phyloP scores from a whole-genome alignment of 2,888 invertebrate genomes.

The Nemapogon koenigi region DNA sequence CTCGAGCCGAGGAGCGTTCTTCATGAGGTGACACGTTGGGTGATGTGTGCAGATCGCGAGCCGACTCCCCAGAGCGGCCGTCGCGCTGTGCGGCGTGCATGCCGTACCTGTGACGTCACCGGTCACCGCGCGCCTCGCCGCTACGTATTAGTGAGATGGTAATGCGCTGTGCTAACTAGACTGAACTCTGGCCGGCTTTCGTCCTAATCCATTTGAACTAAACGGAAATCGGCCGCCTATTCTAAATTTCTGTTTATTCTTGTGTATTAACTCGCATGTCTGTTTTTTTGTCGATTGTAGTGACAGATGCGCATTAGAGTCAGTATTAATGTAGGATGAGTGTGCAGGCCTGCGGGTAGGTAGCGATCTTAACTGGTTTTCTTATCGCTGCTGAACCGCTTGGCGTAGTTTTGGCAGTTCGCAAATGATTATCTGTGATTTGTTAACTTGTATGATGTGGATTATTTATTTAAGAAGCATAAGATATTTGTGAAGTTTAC shows the following conservation, averaged over 20 bases:
- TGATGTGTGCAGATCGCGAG: slow-evolving; percentile 57
- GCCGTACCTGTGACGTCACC: slow-evolving; percentile 52
- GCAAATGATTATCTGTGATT: slow-evolving; percentile 56
- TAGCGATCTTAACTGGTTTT: slow-evolving; percentile 20
- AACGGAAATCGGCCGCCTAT: slow-evolving; percentile 13
- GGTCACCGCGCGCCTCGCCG: slow-evolving; percentile 17
- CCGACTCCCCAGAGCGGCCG: slow-evolving; percentile 45
- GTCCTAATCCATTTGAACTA: background rate
- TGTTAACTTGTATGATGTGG: slow-evolving; percentile 34
- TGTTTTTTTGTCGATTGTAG: no score
- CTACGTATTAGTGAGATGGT: background rate
- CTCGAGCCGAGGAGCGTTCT: slow-evolving; percentile 51
- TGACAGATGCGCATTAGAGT: no score
- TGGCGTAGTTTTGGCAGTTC: slow-evolving; percentile 27
- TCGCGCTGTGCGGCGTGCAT: slow-evolving; percentile 52
- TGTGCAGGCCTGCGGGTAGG: slow-evolving; percentile 27
- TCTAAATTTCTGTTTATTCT: no score
- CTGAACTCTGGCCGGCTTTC: background rate
- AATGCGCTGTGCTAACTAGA: background rate
- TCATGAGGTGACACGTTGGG: slow-evolving; percentile 60
- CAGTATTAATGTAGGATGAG: no score
- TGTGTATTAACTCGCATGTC: no score
- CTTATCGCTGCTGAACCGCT: background rate
- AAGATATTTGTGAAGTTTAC: background rate
- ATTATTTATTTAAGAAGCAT: slow-evolving; percentile 16